Conservation (phyloP, 1,140 invertebrate genomes). For the Stegodyphus mimosarum region DNA sequence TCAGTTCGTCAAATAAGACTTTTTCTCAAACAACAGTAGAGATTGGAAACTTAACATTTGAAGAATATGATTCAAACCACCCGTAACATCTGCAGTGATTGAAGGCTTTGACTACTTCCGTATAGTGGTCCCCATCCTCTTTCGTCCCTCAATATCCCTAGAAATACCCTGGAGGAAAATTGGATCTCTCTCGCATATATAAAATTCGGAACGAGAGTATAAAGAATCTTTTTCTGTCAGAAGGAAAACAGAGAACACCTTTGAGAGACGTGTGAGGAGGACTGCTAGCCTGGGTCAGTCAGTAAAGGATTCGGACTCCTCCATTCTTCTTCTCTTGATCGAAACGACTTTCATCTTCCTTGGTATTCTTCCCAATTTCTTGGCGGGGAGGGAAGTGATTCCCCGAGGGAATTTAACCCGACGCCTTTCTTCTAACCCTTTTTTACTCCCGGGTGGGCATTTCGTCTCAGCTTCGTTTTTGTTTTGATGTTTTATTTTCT, state of each 20-base stretch:
- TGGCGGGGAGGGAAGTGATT: slow-evolving; percentile 1
- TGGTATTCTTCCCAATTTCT: slow-evolving; percentile 30
- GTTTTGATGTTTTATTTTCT: background rate
- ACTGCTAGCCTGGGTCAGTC: slow-evolving; percentile 9
- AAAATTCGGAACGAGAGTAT: slow-evolving; percentile 21
- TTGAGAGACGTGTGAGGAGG: background rate
- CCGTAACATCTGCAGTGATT: slow-evolving; percentile 17
- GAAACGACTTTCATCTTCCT: slow-evolving; percentile 38
- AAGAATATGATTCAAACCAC: slow-evolving; percentile 25
- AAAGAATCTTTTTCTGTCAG: slow-evolving; percentile 15
- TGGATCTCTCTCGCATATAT: slow-evolving; percentile 37
- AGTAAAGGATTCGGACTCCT: slow-evolving; percentile 29
- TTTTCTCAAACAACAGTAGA: background rate
- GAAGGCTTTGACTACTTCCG: background rate
- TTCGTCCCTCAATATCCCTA: background rate
- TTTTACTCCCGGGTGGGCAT: slow-evolving; percentile 1
- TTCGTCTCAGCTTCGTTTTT: slow-evolving; percentile 16
- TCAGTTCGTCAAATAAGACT: background rate
- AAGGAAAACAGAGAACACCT: slow-evolving; percentile 36
- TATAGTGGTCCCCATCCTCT: no score
- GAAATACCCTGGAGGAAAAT: slow-evolving; percentile 38
- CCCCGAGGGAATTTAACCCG: slow-evolving; percentile 12
- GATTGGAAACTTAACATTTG: background rate
- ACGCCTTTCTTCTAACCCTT: background rate
- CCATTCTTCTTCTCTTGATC: slow-evolving; percentile 35